Evolutionary conservation across 35 echinoderm and acorn worm genomes (phyloP).

Genomic region (Apostichopus californicus): DNA sequence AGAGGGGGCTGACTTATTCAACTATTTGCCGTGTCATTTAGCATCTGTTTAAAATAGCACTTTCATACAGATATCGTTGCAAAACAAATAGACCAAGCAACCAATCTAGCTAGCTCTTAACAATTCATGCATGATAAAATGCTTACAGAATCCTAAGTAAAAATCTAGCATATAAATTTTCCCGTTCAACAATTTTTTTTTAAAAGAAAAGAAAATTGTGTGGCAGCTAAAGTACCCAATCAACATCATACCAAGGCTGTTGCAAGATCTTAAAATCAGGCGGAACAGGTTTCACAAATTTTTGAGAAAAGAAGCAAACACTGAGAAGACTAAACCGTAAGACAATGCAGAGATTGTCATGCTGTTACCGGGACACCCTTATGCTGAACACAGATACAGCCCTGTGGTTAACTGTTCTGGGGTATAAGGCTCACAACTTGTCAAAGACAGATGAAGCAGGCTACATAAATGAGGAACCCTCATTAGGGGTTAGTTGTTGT

Average conservation of each 20-base stretch:
- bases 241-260: background rate
- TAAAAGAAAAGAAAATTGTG: background rate
- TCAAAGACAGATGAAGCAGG: slow-evolving; percentile 21
- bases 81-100: background rate
- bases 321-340: slow-evolving; percentile 34
- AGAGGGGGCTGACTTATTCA: too few species aligned
- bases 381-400: slow-evolving; percentile 53
- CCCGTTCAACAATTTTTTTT: background rate
- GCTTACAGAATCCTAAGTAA: background rate
- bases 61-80: background rate
- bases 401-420: slow-evolving; percentile 51
- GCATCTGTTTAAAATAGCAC: background rate
- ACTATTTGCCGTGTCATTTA: too few species aligned
- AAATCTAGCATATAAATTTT: background rate
- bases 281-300: slow-evolving; percentile 30
- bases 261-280: slow-evolving; percentile 22
- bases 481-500: slow-evolving; percentile 24
- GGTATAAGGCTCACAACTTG: slow-evolving; percentile 26
- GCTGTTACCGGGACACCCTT: slow-evolving; percentile 33
- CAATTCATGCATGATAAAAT: slow-evolving; percentile 19
- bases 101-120: slow-evolving; percentile 4
- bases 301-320: slow-evolving; percentile 15
- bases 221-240: background rate
- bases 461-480: slow-evolving; percentile 25
- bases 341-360: slow-evolving; percentile 45